Evolutionary conservation across 2,888 invertebrate species (phyloP).

Genomic region (Spodoptera exigua): DNA sequence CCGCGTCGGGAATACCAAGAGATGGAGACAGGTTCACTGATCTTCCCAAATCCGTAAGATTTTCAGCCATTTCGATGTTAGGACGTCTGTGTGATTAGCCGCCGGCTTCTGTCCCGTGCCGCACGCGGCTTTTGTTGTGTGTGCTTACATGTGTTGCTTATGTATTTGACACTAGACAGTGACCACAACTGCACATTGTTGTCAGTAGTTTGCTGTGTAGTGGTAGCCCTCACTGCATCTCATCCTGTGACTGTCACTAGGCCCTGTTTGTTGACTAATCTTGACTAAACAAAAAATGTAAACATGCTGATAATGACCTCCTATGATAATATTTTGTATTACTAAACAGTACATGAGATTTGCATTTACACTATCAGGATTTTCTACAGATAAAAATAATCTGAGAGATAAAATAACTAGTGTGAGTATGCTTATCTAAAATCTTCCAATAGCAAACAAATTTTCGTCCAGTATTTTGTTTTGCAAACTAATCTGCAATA

Average conservation of each 20-base stretch:
- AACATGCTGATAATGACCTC: constrained; percentile 49
- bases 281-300: constrained; percentile 52
- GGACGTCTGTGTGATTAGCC: constrained; percentile 69
- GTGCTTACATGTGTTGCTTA: constrained; percentile 49
- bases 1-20: constrained; percentile 61
- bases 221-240: constrained; percentile 8
- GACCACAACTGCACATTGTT: background rate
- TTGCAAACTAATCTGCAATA: constrained; percentile 28
- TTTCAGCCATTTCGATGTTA: constrained; percentile 61
- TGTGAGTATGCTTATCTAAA: constrained; percentile 9
- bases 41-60: constrained; percentile 83
- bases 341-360: constrained; percentile 18
- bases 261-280: constrained; percentile 38
- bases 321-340: constrained; percentile 23
- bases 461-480: constrained; percentile 11
- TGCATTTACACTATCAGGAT: constrained; percentile 30
- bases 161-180: constrained; percentile 16
- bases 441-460: background rate
- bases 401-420: background rate
- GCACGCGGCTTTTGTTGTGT: constrained; percentile 56
- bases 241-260: constrained; percentile 10
- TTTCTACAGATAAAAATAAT: constrained; percentile 28
- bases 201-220: constrained; percentile 32
- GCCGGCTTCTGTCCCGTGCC: constrained; percentile 62
- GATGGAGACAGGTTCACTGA: constrained; percentile 78